Percentiles rank a stretch among this genome's conserved stretches.
phyloP scores from a whole-genome alignment of 2,797 vertebrate genomes.

The Rhynchonycteris naso region DNA sequence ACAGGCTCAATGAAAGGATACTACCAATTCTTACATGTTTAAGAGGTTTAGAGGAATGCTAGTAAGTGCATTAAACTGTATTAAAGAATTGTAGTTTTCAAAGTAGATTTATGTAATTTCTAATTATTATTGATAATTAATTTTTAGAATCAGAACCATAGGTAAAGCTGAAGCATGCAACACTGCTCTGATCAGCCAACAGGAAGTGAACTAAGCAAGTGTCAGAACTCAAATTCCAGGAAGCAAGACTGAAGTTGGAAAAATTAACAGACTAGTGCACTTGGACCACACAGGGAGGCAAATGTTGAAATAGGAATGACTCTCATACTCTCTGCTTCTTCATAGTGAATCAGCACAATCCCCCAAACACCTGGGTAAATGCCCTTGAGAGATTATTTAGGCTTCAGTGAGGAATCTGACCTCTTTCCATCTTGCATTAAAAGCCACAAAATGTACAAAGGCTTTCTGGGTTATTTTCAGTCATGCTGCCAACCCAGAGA shows the following conservation, averaged over 20 bases:
- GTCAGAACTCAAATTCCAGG: not conserved
- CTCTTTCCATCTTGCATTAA: not conserved
- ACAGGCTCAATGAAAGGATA: not conserved
- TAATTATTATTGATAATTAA: constrained; percentile 1
- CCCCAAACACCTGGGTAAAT: not conserved
- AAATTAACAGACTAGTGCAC: not conserved
- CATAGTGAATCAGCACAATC: not conserved
- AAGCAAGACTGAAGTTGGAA: not conserved
- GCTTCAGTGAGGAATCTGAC: not conserved
- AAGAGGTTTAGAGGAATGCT: not conserved
- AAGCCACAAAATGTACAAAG: not conserved
- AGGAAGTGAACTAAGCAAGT: not conserved
- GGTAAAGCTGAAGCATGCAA: too few relatives aligned
- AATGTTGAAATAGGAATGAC: not conserved
- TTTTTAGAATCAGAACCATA: not conserved
- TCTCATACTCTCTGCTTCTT: not conserved
- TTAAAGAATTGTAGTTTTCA: not conserved
- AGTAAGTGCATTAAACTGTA: not conserved
- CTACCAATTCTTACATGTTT: not conserved
- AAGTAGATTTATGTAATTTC: not conserved
- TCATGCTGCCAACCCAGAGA: not conserved
- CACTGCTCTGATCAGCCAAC: not conserved
- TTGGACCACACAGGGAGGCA: not conserved
- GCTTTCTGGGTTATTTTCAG: not conserved
- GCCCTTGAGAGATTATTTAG: not conserved